Conservation (phyloP, 2,797 vertebrate species). For the Danio jaintianensis region DNA sequence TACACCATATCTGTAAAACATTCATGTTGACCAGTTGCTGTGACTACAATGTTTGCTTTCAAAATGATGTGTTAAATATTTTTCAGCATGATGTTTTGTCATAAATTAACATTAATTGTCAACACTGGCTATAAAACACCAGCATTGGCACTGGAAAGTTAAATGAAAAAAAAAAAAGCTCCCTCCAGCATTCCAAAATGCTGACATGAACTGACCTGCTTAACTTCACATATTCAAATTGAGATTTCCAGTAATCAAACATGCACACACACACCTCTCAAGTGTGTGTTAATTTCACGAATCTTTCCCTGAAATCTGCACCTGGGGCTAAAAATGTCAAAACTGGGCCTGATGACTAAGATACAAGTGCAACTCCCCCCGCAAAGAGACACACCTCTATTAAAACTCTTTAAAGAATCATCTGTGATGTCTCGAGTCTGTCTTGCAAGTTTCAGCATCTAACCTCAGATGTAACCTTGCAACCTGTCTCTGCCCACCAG, state of each 20-base stretch:
- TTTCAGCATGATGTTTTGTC: no score
- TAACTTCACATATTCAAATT: conserved; percentile 13
- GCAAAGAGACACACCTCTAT: conserved; percentile 1
- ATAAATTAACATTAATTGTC: neutral
- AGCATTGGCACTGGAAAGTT: neutral
- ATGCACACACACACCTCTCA: neutral
- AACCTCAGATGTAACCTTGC: neutral
- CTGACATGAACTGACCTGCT: conserved; percentile 47
- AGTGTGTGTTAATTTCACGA: conserved; percentile 10
- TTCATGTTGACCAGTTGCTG: no score
- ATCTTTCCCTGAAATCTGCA: conserved; percentile 17
- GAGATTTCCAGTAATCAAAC: conserved; percentile 33
- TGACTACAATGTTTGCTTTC: no score
- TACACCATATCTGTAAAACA: no score
- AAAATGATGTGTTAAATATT: no score
- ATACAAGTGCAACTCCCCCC: neutral
- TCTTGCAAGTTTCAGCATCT: neutral
- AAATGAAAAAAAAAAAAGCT: neutral
- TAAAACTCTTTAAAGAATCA: neutral
- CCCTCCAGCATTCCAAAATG: neutral
- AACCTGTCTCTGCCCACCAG: neutral
- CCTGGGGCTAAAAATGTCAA: conserved; percentile 29
- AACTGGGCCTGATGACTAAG: neutral
- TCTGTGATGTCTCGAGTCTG: neutral
- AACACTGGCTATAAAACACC: neutral